phyloP scores from a whole-genome alignment of 2,113 vertebrate species.

The Chionodraco myersi region DNA sequence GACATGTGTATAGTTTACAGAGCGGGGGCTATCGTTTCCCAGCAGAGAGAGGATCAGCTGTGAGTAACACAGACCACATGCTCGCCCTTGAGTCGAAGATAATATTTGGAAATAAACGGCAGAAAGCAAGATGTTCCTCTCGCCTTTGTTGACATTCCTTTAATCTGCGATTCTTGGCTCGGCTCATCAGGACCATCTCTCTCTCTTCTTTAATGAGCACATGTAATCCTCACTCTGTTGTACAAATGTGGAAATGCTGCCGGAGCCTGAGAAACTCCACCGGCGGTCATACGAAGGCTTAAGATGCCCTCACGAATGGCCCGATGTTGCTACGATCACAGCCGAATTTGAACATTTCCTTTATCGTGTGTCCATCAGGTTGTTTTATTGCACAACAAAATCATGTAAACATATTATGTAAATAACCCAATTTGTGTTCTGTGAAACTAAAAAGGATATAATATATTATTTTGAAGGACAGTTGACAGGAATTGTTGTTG shows the following conservation, averaged over 20 bases:
- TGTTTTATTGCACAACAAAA: too few relatives aligned
- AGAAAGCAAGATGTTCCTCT: slow-evolving; percentile 54
- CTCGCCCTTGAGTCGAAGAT: slow-evolving; percentile 60
- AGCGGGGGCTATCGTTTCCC: slow-evolving; percentile 51
- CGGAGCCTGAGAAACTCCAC: too few relatives aligned
- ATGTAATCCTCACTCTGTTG: not conserved
- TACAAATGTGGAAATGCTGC: slow-evolving; percentile 6
- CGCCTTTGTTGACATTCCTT: slow-evolving; percentile 60
- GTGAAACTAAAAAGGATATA: too few relatives aligned
- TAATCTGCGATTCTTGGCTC: slow-evolving; percentile 44
- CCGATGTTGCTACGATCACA: too few relatives aligned
- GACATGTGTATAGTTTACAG: slow-evolving; percentile 71
- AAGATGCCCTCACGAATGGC: too few relatives aligned
- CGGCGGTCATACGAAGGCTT: too few relatives aligned
- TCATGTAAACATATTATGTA: too few relatives aligned
- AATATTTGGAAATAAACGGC: slow-evolving; percentile 71
- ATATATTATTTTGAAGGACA: too few relatives aligned
- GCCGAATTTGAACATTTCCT: too few relatives aligned
- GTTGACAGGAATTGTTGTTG: too few relatives aligned
- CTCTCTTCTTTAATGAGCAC: not conserved
- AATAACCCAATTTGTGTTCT: too few relatives aligned
- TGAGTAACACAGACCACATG: slow-evolving; percentile 73
- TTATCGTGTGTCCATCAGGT: too few relatives aligned
- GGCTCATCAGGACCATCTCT: slow-evolving; percentile 13
- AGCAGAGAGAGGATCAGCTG: slow-evolving; percentile 57